Base-by-base conservation (phyloP, 2,888 invertebrate genomes). In the Neoitamus cyanurus region DNA sequence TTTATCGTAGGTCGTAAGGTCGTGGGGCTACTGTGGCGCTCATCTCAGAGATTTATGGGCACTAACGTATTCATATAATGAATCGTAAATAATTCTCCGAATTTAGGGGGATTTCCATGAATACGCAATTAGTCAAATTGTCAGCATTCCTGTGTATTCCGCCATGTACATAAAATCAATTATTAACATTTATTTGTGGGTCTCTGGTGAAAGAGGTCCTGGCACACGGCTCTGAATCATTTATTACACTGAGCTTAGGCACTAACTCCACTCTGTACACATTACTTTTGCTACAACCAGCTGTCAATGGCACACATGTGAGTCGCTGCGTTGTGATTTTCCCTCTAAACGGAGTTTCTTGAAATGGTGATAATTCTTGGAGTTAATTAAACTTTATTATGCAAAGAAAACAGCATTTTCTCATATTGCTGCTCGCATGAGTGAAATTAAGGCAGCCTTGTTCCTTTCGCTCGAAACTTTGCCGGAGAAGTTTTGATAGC, bases 41-140 rank as follows among this genome's bases (percentile, higher is more conserved):
- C 48, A 78, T 78, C 78, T 78, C 58, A n/a, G 15, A 78, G 78
- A 78, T 58, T 78, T 78, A 78, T 78, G 78, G 34, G n/a, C 48
- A 46, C 78, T 58, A 78, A 78, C 78, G 78, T 78, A 78, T 78
- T 78, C 78, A 78, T 78, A 78, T 78, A 78, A 78, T 78, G 78
- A 78, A 78, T 78, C 78, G 78, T 78, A 78, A 78, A 78, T 78
- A 78, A 78, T 78, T 78, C 78, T 31, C 20, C 20, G n/a, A 78
- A 78, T 78, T 78, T 31, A 48, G 48, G 58, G 48, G 48, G 78
- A 78, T 78, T 78, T 78, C 78, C 78, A 78, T 78, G 78, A 78
- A 78, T 78, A 78, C 78, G 78, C 78, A 78, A 78, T 78, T 78
- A 46, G 78, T 78, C 78, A 78, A 78, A 78, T 78, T 78, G 78